These are phyloP conservation scores for Asarcornis scutulata DNA, from an alignment of 2,113 vertebrate genomes.

Conservation along the genomic window DNA sequence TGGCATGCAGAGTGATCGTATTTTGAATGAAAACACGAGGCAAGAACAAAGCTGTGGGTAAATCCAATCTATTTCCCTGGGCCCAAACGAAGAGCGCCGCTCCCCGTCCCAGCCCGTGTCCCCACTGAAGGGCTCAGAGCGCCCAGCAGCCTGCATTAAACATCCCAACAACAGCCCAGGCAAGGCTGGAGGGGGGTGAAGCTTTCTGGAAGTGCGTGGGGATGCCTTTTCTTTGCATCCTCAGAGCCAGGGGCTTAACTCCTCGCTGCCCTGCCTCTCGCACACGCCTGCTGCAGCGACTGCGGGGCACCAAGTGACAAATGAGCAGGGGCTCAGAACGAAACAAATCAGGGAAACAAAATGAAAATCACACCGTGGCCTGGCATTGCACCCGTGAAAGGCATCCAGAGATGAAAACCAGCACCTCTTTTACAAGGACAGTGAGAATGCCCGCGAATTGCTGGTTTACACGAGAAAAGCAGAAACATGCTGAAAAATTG, in stretches of 20 bases:
- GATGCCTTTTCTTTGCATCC: background rate
- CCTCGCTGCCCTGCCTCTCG: background rate
- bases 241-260: background rate
- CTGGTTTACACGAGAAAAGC: background rate
- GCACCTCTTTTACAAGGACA: background rate
- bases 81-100: fast-evolving
- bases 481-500: background rate
- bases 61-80: background rate
- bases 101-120: background rate
- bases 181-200: background rate
- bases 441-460: fast-evolving
- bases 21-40: background rate
- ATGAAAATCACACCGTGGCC: fast-evolving
- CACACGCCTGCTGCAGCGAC: fast-evolving
- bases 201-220: background rate
- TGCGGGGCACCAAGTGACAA: background rate
- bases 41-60: background rate
- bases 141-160: background rate
- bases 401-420: background rate
- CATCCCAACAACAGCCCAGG: background rate
- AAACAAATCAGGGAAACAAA: background rate
- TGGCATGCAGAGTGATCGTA: fast-evolving
- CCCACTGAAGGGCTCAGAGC: background rate
- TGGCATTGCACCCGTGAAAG: background rate
- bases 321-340: background rate